Evolutionary conservation across 2,113 vertebrate species (phyloP), one percentile per base, ranked within the genome.

Genomic region (Percopsis transmontana): DNA sequence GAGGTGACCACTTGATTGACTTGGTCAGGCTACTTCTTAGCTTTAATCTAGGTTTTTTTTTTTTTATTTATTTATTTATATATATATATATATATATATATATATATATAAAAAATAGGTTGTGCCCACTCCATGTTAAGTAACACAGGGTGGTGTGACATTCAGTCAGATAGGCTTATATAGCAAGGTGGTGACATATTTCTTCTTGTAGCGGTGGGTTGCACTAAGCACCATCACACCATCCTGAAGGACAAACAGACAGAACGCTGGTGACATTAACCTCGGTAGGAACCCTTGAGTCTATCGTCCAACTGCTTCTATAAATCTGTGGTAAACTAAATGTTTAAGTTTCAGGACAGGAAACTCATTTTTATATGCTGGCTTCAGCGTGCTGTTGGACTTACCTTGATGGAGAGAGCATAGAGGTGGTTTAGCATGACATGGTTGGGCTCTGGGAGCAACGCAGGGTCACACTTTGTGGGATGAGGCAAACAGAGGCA

Each of bases 381-480:
- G 47, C 1, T 15, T 15, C 6, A 39, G 33, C 56, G n/a, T 0
- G 11, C 15, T 27, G 47, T 1, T 52, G 45, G 51, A 52, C 91
- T 91, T 90, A 98, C 97, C 95, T 99, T 99, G 78, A 99, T 99
- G 66, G 97, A 99, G 38, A 99, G 91, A 0, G 97, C 97, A 0
- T 99, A 99, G 53, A 99, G 95, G 85, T 99, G 97, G 79, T 98
- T 99, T 65, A 99, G 93, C 97, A 99, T 98, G 59, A 99, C 97
- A 0, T 99, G 97, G 81, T 99, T 99, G 66, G 97, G 97, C 70
- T 99, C 97, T 0, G 97, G 97, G 24, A 99, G 93, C 75, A 99
- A 85, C 0, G 97, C 97, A 68, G 97, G 97, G 66, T 99, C 97
- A 89, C 97, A 99, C 97, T 99, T 70, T n/a, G 61, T 10, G 44